These are phyloP conservation scores for Drosophila bocqueti DNA, from an alignment of 1,140 invertebrate species.

Conservation along the genomic window DNA sequence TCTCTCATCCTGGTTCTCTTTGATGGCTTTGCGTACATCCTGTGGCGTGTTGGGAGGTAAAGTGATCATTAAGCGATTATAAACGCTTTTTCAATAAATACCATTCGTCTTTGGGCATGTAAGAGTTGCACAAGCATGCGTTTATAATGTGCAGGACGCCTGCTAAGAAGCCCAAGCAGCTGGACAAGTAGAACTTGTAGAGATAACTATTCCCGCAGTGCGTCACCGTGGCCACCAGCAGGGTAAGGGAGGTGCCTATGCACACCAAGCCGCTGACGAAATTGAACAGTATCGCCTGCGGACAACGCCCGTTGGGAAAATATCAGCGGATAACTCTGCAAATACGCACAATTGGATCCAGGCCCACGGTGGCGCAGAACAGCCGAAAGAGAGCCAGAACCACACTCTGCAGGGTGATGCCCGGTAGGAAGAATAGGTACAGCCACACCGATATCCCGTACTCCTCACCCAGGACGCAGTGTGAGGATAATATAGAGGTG, in stretches of 20 bases:
- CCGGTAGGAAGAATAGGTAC: constrained; percentile 41
- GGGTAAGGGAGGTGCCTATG: constrained; percentile 14
- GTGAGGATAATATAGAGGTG: constrained; percentile 26
- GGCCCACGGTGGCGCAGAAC: constrained; percentile 48
- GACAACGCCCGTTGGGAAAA: constrained; percentile 9
- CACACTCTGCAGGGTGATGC: constrained; percentile 28
- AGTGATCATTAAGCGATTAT: background rate
- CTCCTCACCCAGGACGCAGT: constrained; percentile 53
- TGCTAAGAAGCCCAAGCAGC: constrained; percentile 34
- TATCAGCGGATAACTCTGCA: background rate
- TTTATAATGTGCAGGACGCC: constrained; percentile 61
- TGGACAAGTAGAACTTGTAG: constrained; percentile 34
- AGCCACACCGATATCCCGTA: constrained; percentile 52
- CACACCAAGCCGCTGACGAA: constrained; percentile 40
- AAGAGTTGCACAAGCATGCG: constrained; percentile 51
- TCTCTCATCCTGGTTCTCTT: background rate
- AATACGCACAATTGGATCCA: constrained; percentile 72
- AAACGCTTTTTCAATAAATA: constrained; percentile 38
- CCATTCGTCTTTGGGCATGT: constrained; percentile 53
- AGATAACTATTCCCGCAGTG: constrained; percentile 55
- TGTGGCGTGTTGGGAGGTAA: background rate
- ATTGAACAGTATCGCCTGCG: constrained; percentile 62
- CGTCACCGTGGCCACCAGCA: constrained; percentile 40
- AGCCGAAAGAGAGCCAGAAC: constrained; percentile 32
- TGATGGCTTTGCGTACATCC: constrained; percentile 20